These are phyloP conservation scores for Rotaria sp. DNA, from an alignment of 2,888 invertebrate species.

Conservation along the genomic window DNA sequence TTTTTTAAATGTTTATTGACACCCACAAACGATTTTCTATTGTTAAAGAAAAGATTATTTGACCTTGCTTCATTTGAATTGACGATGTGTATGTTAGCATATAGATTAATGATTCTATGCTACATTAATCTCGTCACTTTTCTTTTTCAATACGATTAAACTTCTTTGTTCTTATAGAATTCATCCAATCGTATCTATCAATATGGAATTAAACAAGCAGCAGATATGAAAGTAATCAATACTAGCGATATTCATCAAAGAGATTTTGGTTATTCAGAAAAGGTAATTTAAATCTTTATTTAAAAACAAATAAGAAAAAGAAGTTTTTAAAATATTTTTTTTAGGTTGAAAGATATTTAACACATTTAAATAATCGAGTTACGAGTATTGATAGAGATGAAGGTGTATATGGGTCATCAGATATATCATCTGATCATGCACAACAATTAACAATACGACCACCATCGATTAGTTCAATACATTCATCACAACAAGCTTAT, in stretches of 20 bases:
- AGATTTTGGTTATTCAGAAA: constrained; percentile 27
- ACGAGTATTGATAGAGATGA: background rate
- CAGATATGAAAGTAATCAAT: constrained; percentile 10
- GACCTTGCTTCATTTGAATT: background rate
- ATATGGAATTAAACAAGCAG: background rate
- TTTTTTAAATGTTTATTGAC: background rate
- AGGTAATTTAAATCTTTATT: background rate
- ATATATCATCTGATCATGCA: background rate
- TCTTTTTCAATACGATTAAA: background rate
- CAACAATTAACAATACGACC: background rate
- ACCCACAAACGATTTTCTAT: background rate
- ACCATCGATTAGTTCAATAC: background rate
- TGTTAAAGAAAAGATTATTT: background rate
- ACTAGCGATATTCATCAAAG: constrained; percentile 16
- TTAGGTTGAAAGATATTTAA: constrained; percentile 28
- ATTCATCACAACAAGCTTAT: background rate
- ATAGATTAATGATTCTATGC: constrained; percentile 19
- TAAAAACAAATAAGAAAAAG: background rate
- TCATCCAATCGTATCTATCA: constrained; percentile 26
- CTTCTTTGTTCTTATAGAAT: constrained; percentile 4
- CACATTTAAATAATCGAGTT: background rate
- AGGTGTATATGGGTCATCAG: background rate
- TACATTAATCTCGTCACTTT: constrained; percentile 12
- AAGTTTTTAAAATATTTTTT: background rate
- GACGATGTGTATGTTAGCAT: background rate